Evolutionary conservation across 2,888 invertebrate genomes (phyloP), one percentile per base, ranked within the genome.

Genomic region (Drosophila lutescens): DNA sequence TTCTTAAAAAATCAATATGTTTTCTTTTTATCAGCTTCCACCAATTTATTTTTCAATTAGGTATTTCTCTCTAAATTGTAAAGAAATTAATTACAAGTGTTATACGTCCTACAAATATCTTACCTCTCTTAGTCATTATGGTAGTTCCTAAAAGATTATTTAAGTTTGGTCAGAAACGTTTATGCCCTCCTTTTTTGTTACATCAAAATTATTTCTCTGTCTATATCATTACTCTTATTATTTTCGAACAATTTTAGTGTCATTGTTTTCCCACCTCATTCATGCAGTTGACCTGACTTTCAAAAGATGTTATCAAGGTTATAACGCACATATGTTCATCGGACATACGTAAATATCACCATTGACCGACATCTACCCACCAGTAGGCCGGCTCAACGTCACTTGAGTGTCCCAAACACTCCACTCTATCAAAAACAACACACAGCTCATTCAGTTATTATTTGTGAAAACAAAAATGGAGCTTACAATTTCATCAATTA

Each of bases 371-470:
- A 63, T 62, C 62, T 47, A 49, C 62, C 62, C 62, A 63, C 62
- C 62, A 62, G 62, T 63, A 30, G 62, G 32, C 41, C 62, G 41
- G 26, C 62, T 63, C 23, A 63, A 63, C 63, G 62, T 62, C 62
- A 63, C 62, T 63, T 49, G 26, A 62, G 49, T 63, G 62, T 43
- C 44, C 38, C 65, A 65, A 50, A 23, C 65, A 49, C 49, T 63
- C 34, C 49, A 63, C 63, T 62, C 62, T 36, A 63, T 63, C 62
- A 62, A 43, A 49, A 63, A 62, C 20, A 55, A 55, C 57, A 59
- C 44, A 12, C 38, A 56, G 17, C 30, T 34, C 54, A 34, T 67
- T 66, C 46, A 65, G 54, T 65, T 54, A 54, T 46, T 66, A 67
- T 17, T 40, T 67, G 67, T 54, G n/a, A 38, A 49, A 30, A 56